These are phyloP conservation scores for Acromyrmex echinatior DNA, from an alignment of 1,140 invertebrate species.

Conservation along the genomic window DNA sequence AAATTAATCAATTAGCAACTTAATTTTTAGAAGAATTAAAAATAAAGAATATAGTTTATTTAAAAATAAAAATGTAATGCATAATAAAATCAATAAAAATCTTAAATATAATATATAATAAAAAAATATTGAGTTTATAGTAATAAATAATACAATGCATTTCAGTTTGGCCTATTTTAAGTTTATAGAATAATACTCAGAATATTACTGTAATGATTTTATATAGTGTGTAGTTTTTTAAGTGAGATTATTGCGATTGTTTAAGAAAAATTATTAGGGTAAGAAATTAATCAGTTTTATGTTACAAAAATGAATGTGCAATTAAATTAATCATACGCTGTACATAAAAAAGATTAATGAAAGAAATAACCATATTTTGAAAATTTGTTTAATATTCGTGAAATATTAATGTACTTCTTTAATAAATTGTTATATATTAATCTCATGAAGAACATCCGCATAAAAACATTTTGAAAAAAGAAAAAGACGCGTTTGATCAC, in stretches of 20 bases:
- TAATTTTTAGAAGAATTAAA: not conserved
- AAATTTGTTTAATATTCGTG: not conserved
- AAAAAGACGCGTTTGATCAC: not conserved
- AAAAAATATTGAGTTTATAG: no score
- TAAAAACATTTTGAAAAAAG: not conserved
- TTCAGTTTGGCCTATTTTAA: not conserved
- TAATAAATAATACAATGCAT: no score
- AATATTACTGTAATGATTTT: not conserved
- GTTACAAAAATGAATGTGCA: not conserved
- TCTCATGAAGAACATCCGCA: not conserved
- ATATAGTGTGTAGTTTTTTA: not conserved
- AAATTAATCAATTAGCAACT: not conserved
- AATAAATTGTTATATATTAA: not conserved
- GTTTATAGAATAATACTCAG: not conserved
- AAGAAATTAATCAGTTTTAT: not conserved
- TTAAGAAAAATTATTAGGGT: not conserved
- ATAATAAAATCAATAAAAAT: not conserved
- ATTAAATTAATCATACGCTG: not conserved
- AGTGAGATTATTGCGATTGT: not conserved
- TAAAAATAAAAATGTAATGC: not conserved
- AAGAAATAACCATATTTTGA: not conserved
- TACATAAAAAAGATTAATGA: not conserved
- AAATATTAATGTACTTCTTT: slow-evolving; percentile 1
- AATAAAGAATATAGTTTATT: not conserved
- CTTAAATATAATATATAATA: no score